A percentile compares a stretch with the other conserved stretches of the same genome.
Conservation (phyloP, 2,113 vertebrate genomes). For the Ciconia maguari region DNA sequence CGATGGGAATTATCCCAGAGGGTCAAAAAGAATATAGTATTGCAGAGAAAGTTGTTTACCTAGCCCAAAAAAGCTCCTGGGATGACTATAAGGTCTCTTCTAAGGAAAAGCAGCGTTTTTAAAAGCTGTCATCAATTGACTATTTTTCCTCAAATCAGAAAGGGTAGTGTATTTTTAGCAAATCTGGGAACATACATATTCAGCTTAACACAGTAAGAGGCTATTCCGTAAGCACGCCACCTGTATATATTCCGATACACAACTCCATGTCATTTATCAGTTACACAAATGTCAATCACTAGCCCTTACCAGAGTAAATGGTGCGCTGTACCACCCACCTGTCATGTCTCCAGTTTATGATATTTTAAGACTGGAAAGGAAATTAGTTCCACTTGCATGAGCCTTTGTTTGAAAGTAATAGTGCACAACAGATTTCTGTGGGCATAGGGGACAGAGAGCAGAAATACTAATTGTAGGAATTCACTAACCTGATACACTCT, state of each 20-base stretch:
- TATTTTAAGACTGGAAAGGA: background rate
- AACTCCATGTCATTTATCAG: background rate
- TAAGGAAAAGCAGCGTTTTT: background rate
- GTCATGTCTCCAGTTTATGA: background rate
- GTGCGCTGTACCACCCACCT: background rate
- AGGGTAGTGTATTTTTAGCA: background rate
- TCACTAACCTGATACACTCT: background rate
- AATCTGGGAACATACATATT: background rate
- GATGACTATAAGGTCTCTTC: background rate
- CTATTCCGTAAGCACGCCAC: no score
- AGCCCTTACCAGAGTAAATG: background rate
- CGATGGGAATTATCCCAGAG: background rate
- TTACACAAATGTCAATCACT: background rate
- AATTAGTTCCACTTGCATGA: background rate
- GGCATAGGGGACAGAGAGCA: background rate
- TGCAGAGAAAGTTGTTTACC: background rate
- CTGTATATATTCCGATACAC: background rate
- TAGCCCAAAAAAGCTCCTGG: background rate
- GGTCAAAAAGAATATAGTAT: background rate
- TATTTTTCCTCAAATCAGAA: background rate
- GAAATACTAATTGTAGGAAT: slow-evolving; percentile 1
- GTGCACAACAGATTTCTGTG: background rate
- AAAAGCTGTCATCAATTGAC: background rate
- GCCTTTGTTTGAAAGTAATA: slow-evolving; percentile 6
- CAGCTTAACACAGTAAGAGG: background rate